Conservation (phyloP, 2,888 invertebrate species). For the Cheilosia vulpina region DNA sequence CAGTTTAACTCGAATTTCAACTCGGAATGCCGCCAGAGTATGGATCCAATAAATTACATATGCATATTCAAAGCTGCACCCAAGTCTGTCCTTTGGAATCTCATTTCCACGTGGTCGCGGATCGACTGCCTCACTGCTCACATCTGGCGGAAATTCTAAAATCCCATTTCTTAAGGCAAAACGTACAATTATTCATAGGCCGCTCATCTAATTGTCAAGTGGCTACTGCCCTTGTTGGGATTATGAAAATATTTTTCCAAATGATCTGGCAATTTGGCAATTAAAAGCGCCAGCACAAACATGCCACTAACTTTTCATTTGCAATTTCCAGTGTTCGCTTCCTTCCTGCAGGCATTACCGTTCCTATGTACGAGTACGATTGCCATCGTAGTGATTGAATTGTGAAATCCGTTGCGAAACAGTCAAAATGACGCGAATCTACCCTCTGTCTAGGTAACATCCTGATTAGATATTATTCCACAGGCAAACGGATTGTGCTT, state of each 20-base stretch:
- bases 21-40: too few species aligned
- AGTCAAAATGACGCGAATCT: conserved; percentile 17
- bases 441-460: conserved; percentile 39
- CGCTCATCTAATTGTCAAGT: conserved; percentile 13
- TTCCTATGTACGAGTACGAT: neutral
- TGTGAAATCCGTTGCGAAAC: neutral
- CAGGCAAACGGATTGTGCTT: neutral
- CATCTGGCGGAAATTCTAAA: neutral
- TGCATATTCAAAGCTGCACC: too few species aligned
- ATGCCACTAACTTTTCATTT: conserved; percentile 24
- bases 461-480: conserved; percentile 16
- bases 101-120: too few species aligned
- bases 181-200: neutral
- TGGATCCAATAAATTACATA: too few species aligned
- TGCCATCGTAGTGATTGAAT: conserved; percentile 14
- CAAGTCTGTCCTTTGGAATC: too few species aligned
- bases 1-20: too few species aligned
- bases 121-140: too few species aligned
- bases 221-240: neutral
- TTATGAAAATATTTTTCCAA: conserved; percentile 41
- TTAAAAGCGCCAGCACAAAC: conserved; percentile 24
- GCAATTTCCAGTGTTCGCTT: conserved; percentile 24
- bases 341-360: neutral
- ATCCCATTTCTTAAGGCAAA: neutral
- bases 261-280: conserved; percentile 38